Percentiles rank a stretch among this genome's conserved stretches.
Evolutionary conservation across 1,140 invertebrate species (phyloP).

Genomic region (Nasonia giraulti): DNA sequence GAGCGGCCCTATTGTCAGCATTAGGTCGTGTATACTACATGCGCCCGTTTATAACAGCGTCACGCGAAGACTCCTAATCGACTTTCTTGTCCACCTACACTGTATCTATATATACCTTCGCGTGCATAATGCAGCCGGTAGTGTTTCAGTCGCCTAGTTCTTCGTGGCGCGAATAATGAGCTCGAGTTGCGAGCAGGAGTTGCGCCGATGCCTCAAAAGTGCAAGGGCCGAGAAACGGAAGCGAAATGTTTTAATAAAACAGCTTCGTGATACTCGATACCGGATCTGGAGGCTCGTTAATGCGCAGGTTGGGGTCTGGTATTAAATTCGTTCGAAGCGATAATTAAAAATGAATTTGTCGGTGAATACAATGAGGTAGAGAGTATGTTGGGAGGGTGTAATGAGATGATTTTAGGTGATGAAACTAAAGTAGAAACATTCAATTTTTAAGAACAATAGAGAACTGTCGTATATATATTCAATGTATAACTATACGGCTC

Average conservation of each 20-base stretch:
- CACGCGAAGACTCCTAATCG: slow-evolving; percentile 28
- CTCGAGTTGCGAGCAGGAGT: background rate
- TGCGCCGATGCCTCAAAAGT: background rate
- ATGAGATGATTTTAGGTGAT: too few relatives aligned
- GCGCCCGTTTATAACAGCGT: background rate
- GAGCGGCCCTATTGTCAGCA: slow-evolving; percentile 45
- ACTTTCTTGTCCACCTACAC: slow-evolving; percentile 14
- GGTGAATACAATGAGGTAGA: too few relatives aligned
- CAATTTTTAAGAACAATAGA: too few relatives aligned
- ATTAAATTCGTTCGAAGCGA: too few relatives aligned
- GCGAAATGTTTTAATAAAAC: background rate
- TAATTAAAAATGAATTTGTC: too few relatives aligned
- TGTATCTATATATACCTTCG: background rate
- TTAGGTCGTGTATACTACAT: slow-evolving; percentile 8
- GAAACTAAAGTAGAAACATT: too few relatives aligned
- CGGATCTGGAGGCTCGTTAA: background rate
- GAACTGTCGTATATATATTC: background rate
- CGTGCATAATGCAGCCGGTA: background rate
- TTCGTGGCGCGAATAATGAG: background rate
- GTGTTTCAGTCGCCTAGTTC: background rate
- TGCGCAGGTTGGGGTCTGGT: too few relatives aligned
- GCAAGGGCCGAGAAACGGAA: background rate
- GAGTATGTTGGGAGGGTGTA: too few relatives aligned
- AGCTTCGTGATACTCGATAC: background rate
- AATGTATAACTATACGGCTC: background rate